Evolutionary conservation across 2,888 invertebrate species (phyloP).

Genomic region (Icerya purchasi): DNA sequence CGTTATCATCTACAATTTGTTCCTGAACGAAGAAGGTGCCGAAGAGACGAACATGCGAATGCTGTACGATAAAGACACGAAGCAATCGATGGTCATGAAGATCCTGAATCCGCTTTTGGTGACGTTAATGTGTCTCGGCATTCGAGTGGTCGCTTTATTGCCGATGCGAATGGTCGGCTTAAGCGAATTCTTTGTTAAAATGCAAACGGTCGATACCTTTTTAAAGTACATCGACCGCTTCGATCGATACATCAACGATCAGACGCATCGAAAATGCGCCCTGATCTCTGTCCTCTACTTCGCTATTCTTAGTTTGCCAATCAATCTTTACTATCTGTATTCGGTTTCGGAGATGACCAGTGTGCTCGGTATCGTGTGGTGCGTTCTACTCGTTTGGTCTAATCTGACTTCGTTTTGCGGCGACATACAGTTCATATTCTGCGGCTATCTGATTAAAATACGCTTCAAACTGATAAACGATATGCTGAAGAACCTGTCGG

Average conservation of each 20-base stretch:
- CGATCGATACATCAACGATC: conserved; percentile 1
- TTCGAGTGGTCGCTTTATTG: conserved; percentile 10
- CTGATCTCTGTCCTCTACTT: conserved; percentile 11
- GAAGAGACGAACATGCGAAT: background rate
- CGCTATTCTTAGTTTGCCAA: conserved; percentile 11
- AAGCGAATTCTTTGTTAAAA: conserved; percentile 9
- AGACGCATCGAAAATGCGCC: background rate
- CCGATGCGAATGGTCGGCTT: conserved; percentile 10
- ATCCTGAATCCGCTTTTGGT: conserved; percentile 14
- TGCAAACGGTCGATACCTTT: conserved; percentile 11
- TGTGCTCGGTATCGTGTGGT: conserved; percentile 13
- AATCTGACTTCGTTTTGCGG: conserved; percentile 14
- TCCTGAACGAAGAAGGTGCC: background rate
- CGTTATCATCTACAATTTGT: conserved; percentile 1
- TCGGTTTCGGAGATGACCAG: conserved; percentile 9
- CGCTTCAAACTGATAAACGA: conserved; percentile 14
- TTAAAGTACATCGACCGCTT: conserved; percentile 4
- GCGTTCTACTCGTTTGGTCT: conserved; percentile 12
- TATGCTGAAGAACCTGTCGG: conserved; percentile 5
- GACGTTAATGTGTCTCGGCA: conserved; percentile 13
- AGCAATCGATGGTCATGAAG: conserved; percentile 15
- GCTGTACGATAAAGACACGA: conserved; percentile 7
- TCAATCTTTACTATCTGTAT: conserved; percentile 13
- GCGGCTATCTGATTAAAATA: conserved; percentile 12
- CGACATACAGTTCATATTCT: conserved; percentile 15